These are phyloP conservation scores for Trematomus loennbergii DNA, from an alignment of 2,113 vertebrate species.

Conservation along the genomic window DNA sequence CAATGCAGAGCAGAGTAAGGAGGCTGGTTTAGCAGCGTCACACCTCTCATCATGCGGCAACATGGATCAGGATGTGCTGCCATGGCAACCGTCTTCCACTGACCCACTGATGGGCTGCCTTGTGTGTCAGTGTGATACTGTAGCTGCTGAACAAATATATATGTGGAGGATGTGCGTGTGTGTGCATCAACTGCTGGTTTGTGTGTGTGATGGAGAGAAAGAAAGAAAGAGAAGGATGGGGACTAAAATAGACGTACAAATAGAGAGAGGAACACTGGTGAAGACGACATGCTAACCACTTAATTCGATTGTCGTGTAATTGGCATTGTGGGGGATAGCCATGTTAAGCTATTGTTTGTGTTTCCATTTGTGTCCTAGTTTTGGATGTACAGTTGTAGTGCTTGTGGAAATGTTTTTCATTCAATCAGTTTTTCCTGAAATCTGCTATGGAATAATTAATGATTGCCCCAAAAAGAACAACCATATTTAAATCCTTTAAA, in stretches of 20 bases:
- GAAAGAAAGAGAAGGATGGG: constrained; percentile 5
- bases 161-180: constrained; percentile 40
- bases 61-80: constrained; percentile 82
- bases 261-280: neutral
- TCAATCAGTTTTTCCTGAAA: neutral
- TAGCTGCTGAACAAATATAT: constrained; percentile 51
- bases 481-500: neutral
- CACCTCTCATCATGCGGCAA: constrained; percentile 80
- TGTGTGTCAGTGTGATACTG: constrained; percentile 71
- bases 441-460: neutral
- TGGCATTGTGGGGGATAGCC: constrained; percentile 19
- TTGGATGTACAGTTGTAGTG: constrained; percentile 7
- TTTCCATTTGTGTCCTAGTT: constrained; percentile 20
- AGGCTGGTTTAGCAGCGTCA: constrained; percentile 75
- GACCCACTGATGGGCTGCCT: constrained; percentile 78
- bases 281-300: constrained; percentile 18
- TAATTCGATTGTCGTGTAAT: constrained; percentile 45
- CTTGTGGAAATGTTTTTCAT: neutral
- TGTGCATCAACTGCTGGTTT: constrained; percentile 12
- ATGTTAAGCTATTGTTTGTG: constrained; percentile 21
- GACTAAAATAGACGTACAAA: neutral
- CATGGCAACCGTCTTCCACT: constrained; percentile 84
- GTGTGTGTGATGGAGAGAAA: constrained; percentile 2
- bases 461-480: constrained; percentile 1
- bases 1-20: constrained; percentile 48